phyloP scores from a whole-genome alignment of 2,113 vertebrate genomes.

The Colius striatus region DNA sequence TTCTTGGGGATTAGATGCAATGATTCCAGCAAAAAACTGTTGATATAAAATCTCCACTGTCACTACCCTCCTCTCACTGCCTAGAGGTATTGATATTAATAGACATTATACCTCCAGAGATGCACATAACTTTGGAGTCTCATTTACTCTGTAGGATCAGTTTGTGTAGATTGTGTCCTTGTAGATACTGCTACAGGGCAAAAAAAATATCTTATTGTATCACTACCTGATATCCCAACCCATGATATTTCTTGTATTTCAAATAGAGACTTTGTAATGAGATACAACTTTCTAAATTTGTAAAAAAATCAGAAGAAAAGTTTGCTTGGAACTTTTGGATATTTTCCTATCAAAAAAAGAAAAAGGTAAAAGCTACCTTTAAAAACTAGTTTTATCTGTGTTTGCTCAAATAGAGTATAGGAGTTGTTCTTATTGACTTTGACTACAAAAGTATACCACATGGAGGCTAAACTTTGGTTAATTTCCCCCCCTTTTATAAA shows the following conservation, averaged over 20 bases:
- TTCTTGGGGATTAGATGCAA: background rate
- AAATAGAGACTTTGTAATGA: background rate
- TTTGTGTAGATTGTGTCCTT: background rate
- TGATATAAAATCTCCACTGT: background rate
- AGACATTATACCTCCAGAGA: background rate
- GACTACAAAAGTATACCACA: constrained; percentile 49
- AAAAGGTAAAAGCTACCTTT: constrained; percentile 36
- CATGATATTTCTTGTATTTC: background rate
- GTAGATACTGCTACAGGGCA: background rate
- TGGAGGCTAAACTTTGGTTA: constrained; percentile 59
- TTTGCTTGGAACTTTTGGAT: background rate
- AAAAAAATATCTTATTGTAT: background rate
- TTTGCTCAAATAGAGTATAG: constrained; percentile 39
- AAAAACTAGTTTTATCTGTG: constrained; percentile 18
- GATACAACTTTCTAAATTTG: background rate
- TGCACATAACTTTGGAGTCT: background rate
- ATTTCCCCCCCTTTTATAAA: constrained; percentile 8
- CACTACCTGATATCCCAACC: background rate
- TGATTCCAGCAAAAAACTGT: background rate
- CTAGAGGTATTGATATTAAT: background rate
- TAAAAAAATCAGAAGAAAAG: constrained; percentile 53
- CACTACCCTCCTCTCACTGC: background rate
- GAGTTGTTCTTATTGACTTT: background rate
- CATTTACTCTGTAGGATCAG: background rate
- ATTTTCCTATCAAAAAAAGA: constrained; percentile 23